phyloP scores from a whole-genome alignment of 1,140 invertebrate species.

The Lucilia sericata region DNA sequence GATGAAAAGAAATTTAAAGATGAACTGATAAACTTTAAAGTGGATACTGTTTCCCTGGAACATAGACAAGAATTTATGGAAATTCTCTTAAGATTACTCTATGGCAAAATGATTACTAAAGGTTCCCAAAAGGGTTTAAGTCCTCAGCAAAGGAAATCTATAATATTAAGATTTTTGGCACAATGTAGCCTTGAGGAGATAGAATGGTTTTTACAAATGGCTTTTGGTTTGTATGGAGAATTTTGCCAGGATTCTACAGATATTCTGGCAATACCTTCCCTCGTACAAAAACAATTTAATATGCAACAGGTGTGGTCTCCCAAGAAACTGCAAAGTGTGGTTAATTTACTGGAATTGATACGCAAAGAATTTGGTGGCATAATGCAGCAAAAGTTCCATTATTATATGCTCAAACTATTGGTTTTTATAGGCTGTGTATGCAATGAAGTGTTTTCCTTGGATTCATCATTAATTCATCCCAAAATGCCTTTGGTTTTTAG shows the following conservation, averaged over 20 bases:
- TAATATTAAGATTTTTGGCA: constrained; percentile 87
- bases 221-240: constrained; percentile 80
- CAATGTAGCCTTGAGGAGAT: constrained; percentile 85
- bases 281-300: constrained; percentile 60
- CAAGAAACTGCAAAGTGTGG: constrained; percentile 79
- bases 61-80: constrained; percentile 83
- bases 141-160: constrained; percentile 76
- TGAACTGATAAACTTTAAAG: constrained; percentile 82
- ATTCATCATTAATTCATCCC: constrained; percentile 70
- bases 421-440: constrained; percentile 77
- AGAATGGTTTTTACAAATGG: constrained; percentile 83
- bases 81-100: constrained; percentile 86
- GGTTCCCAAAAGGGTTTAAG: constrained; percentile 80
- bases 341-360: constrained; percentile 83
- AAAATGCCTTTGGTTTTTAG: constrained; percentile 72
- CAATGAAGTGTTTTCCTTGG: constrained; percentile 71
- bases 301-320: constrained; percentile 69
- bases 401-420: constrained; percentile 79
- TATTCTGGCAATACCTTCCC: constrained; percentile 51
- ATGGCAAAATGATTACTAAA: constrained; percentile 89
- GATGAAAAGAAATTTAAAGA: constrained; percentile 90
- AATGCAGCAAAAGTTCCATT: constrained; percentile 76
- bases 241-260: constrained; percentile 72
- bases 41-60: constrained; percentile 77
- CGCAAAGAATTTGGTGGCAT: constrained; percentile 88